A percentile compares a stretch with the other conserved stretches of the same genome.
Conservation (phyloP, 2,888 invertebrate genomes). For the Lasioglossum lativentre region DNA sequence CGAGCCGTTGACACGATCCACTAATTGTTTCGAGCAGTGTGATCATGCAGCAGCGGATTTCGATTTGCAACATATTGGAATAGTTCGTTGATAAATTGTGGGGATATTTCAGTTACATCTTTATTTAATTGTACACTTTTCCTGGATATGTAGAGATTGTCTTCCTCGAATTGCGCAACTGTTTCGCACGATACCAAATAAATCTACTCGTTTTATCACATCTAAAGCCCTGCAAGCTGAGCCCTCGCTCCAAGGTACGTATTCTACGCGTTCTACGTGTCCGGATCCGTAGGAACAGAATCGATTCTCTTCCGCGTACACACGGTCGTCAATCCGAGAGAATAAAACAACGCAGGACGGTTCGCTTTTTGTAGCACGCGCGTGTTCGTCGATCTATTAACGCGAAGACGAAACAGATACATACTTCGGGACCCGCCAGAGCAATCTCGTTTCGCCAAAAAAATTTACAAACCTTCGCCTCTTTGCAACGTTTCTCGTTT, state of each 20-base stretch:
- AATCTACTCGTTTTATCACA: slow-evolving; percentile 54
- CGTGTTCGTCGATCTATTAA: background rate
- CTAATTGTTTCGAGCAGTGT: background rate
- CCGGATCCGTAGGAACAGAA: background rate
- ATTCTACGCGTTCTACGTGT: slow-evolving; percentile 16
- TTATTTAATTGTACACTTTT: slow-evolving; percentile 46
- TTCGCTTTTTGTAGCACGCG: slow-evolving; percentile 21
- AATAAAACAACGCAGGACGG: slow-evolving; percentile 55
- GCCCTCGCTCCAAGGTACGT: slow-evolving; percentile 27
- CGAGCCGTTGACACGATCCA: background rate
- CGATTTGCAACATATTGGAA: background rate
- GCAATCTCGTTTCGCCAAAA: slow-evolving; percentile 16
- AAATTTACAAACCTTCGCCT: background rate
- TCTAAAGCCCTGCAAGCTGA: slow-evolving; percentile 59
- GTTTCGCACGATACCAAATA: slow-evolving; percentile 22
- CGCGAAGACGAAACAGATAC: background rate
- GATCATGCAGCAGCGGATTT: background rate
- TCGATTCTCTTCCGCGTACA: background rate
- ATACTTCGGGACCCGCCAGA: background rate
- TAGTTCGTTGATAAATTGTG: background rate
- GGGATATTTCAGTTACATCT: slow-evolving; percentile 24
- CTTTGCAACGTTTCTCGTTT: background rate
- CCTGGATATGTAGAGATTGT: slow-evolving; percentile 67
- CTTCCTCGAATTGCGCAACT: slow-evolving; percentile 45
- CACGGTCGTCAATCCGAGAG: background rate